Evolutionary conservation across 2,888 invertebrate species (phyloP).

Genomic region (Hermodice carunculata): DNA sequence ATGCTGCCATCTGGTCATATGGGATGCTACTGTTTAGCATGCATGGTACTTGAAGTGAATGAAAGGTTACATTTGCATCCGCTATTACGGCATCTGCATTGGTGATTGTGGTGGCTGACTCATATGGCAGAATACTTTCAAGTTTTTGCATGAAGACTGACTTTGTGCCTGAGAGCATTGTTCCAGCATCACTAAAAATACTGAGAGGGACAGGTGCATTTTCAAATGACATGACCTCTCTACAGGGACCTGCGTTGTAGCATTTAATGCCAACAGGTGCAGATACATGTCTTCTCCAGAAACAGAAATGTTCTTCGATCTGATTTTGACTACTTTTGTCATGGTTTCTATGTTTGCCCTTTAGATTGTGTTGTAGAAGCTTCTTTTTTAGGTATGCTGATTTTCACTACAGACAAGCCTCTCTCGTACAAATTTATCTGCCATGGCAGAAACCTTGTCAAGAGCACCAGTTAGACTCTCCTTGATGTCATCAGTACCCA

Average conservation of each 20-base stretch:
- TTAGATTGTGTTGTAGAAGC: not conserved
- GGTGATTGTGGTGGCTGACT: too few species aligned
- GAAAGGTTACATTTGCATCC: conserved; percentile 1
- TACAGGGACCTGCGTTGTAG: not conserved
- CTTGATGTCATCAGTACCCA: not conserved
- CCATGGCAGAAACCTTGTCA: not conserved
- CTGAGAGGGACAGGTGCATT: conserved; percentile 1
- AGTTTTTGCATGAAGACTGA: conserved; percentile 5
- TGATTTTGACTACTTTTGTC: not conserved
- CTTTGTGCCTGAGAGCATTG: not conserved
- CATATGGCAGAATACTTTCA: too few species aligned
- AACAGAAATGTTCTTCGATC: not conserved
- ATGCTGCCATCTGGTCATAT: conserved; percentile 6
- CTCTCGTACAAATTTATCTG: not conserved
- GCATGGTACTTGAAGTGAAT: not conserved
- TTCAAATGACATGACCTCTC: conserved; percentile 6
- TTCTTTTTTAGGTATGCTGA: not conserved
- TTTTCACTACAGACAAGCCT: too few species aligned
- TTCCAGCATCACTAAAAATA: not conserved
- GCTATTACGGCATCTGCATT: not conserved
- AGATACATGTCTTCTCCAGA: not conserved
- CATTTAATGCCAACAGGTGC: not conserved
- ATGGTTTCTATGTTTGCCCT: not conserved
- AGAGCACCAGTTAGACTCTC: not conserved
- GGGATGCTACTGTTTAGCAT: not conserved